These are phyloP conservation scores for Drosophila pandora DNA, from an alignment of 1,140 invertebrate genomes.

Conservation along the genomic window DNA sequence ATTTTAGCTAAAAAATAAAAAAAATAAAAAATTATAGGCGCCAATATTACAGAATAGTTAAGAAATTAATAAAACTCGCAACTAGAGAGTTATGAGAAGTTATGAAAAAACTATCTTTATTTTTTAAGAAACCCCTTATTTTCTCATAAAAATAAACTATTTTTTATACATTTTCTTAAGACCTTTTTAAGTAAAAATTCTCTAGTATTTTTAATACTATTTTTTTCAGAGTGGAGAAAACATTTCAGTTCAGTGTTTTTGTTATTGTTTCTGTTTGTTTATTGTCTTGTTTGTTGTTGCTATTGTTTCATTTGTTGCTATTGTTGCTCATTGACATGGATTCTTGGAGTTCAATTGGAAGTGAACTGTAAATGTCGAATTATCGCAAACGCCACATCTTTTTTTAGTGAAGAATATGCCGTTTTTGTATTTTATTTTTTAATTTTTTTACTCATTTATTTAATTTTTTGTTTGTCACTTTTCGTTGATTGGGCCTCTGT, in stretches of 20 bases:
- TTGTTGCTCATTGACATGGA: constrained; percentile 42
- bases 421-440: background rate
- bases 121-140: no score
- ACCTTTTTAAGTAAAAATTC: background rate
- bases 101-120: no score
- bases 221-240: constrained; percentile 16
- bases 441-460: background rate
- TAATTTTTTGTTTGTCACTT: background rate
- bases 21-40: no score
- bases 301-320: constrained; percentile 16
- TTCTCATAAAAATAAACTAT: no score
- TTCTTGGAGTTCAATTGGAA: constrained; percentile 44
- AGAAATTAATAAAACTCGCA: no score
- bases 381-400: constrained; percentile 34
- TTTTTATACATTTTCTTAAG: no score
- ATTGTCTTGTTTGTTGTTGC: constrained; percentile 3
- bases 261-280: background rate
- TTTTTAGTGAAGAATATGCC: constrained; percentile 20
- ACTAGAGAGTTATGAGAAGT: no score
- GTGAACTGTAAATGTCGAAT: constrained; percentile 42
- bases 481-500: background rate
- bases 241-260: constrained; percentile 2
- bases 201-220: no score
- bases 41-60: no score
- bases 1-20: no score